phyloP scores from a whole-genome alignment of 1,140 invertebrate genomes.

The fruit fly (Drosophila melanogaster) region Release_6_plus_ISO1_MT NC_004354.4:12155001-12155500 shows the following conservation, averaged over 20 bases:
- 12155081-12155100: background rate
- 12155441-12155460: background rate
- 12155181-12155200: constrained; percentile 1
- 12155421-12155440: background rate
- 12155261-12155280: constrained; percentile 8
- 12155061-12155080: constrained; percentile 12
- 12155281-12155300: background rate
- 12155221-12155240: constrained; percentile 29
- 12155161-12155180: background rate
- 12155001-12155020: constrained; percentile 62
- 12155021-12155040: constrained; percentile 28
- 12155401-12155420: too few species aligned
- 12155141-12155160: constrained; percentile 19
- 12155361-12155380: too few species aligned
- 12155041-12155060: background rate
- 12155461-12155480: background rate
- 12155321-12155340: too few species aligned
- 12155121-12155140: constrained; percentile 14
- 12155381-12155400: too few species aligned
- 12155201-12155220: constrained; percentile 24
- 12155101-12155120: background rate
- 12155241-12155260: background rate
- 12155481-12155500: constrained; percentile 31
- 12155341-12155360: too few species aligned
- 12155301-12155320: background rate